Conservation (phyloP, 1,140 invertebrate species). For the Euura lappo region DNA sequence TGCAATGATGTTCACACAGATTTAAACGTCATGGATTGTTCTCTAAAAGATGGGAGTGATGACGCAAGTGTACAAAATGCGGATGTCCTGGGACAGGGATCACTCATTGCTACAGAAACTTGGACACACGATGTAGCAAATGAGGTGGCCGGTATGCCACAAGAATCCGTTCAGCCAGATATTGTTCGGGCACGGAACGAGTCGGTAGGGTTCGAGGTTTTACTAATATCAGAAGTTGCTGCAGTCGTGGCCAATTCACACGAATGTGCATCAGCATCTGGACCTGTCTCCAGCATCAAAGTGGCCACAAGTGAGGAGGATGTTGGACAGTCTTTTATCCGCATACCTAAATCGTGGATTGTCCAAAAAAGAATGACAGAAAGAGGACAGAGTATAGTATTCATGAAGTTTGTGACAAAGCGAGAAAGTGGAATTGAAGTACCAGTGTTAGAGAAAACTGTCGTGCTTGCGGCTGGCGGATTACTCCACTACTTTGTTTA, state of each 20-base stretch:
- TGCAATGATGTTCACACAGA: no score
- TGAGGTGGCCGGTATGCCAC: not conserved
- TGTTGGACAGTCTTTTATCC: not conserved
- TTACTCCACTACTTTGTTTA: not conserved
- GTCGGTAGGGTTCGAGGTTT: not conserved
- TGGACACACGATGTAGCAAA: no score
- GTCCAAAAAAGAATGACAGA: not conserved
- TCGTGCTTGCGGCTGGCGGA: not conserved
- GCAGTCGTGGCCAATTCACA: not conserved
- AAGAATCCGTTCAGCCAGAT: not conserved
- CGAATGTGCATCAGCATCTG: no score
- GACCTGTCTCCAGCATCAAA: not conserved
- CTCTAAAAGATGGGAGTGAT: no score
- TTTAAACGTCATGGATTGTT: no score
- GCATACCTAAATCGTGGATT: not conserved
- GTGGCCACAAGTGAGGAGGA: not conserved
- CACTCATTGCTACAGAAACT: no score
- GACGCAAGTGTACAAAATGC: no score
- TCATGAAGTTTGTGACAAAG: not conserved
- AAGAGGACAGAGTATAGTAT: conserved; percentile 8
- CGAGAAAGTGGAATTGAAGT: conserved; percentile 4
- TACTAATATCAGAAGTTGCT: not conserved
- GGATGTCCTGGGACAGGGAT: no score
- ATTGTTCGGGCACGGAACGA: not conserved
- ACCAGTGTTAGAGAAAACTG: not conserved